A percentile compares a stretch with the other conserved stretches of the same genome.
Evolutionary conservation across 2,888 invertebrate species (phyloP).

Genomic region (Schrankia costaestrigalis): DNA sequence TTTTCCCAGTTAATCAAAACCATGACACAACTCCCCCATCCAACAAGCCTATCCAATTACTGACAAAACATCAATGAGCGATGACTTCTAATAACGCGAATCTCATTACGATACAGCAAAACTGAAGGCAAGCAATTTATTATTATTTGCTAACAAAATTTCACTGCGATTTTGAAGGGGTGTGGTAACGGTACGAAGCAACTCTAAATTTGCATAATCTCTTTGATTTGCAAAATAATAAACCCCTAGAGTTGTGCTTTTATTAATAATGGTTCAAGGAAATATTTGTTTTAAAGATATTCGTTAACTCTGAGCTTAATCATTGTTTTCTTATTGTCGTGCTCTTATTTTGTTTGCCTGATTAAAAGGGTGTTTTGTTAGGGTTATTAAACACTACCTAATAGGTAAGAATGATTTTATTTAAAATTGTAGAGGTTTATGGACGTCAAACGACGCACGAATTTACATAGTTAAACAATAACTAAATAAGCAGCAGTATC

Average conservation of each 20-base stretch:
- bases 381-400: no score
- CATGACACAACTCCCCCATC: neutral
- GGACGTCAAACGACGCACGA: no score
- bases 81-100: slow-evolving; percentile 17
- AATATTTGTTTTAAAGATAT: slow-evolving; percentile 19
- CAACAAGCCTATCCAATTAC: slow-evolving; percentile 8
- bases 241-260: slow-evolving; percentile 36
- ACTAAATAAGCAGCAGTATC: no score
- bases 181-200: slow-evolving; percentile 20
- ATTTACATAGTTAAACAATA: no score
- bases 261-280: slow-evolving; percentile 30
- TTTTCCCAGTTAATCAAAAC: neutral
- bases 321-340: no score
- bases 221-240: slow-evolving; percentile 57
- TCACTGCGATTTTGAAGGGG: slow-evolving; percentile 17
- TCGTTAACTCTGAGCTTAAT: slow-evolving; percentile 8
- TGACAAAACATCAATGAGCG: slow-evolving; percentile 19
- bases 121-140: slow-evolving; percentile 27
- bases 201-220: slow-evolving; percentile 47
- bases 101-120: slow-evolving; percentile 27
- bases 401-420: no score
- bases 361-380: no score
- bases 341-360: no score
- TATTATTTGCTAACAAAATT: slow-evolving; percentile 34
- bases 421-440: no score